Percentiles rank a stretch among this genome's conserved stretches.
Evolutionary conservation across 2,888 invertebrate species (phyloP).

Genomic region (Dione vanillae): DNA sequence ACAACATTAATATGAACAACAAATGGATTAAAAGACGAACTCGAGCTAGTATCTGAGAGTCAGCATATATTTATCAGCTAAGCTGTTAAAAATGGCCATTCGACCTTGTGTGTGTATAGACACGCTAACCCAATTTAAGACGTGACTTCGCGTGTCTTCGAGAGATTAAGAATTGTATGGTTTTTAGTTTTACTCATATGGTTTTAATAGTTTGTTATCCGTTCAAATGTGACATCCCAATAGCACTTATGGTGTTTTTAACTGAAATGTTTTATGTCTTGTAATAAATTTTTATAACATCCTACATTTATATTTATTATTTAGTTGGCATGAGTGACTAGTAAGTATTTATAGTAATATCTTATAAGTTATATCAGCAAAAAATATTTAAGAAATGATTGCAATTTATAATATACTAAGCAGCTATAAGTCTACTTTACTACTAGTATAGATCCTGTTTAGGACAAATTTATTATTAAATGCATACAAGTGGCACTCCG

Average conservation of each 20-base stretch:
- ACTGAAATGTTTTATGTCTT: slow-evolving; percentile 8
- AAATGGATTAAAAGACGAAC: slow-evolving; percentile 23
- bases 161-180: slow-evolving; percentile 65
- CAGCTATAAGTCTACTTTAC: too few relatives aligned
- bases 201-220: slow-evolving; percentile 46
- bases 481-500: too few relatives aligned
- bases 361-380: too few relatives aligned
- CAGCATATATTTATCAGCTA: slow-evolving; percentile 25
- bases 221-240: slow-evolving; percentile 25
- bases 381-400: neutral
- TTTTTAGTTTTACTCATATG: slow-evolving; percentile 62
- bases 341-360: neutral
- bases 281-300: neutral
- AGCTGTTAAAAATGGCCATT: slow-evolving; percentile 48
- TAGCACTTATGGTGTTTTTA: slow-evolving; percentile 28
- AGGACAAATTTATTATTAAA: too few relatives aligned
- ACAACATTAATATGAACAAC: slow-evolving; percentile 21
- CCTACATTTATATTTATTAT: neutral
- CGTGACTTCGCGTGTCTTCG: slow-evolving; percentile 72
- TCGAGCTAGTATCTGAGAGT: slow-evolving; percentile 19
- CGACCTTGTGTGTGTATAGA: slow-evolving; percentile 70
- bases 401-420: too few relatives aligned
- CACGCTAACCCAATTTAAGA: slow-evolving; percentile 75
- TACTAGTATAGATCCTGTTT: too few relatives aligned
- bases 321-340: too few relatives aligned